Conservation (phyloP, 2,888 invertebrate species). For the Sinelater perroti region DNA sequence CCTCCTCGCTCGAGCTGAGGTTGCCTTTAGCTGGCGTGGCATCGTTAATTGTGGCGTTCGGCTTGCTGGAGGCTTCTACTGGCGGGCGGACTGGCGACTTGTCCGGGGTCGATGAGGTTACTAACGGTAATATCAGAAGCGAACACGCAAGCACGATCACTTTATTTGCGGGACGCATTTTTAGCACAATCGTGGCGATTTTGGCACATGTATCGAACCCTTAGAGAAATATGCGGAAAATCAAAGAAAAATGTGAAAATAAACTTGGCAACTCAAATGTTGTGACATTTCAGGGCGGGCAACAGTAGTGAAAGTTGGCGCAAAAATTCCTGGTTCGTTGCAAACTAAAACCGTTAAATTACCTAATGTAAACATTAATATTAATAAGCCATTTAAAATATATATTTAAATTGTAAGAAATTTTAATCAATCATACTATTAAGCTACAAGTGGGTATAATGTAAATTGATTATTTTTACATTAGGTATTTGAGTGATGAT, state of each 20-base stretch:
- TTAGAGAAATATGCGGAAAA: conserved; percentile 54
- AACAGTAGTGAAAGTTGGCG: too few relatives aligned
- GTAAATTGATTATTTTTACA: too few relatives aligned
- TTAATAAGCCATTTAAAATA: too few relatives aligned
- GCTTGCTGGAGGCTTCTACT: not conserved
- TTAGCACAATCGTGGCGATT: not conserved
- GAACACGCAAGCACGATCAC: not conserved
- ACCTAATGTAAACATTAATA: too few relatives aligned
- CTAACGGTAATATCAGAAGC: not conserved
- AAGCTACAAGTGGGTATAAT: too few relatives aligned
- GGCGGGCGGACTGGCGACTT: not conserved
- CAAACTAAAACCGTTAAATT: too few relatives aligned
- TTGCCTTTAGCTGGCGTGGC: not conserved
- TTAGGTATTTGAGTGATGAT: too few relatives aligned
- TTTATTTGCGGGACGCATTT: conserved; percentile 6
- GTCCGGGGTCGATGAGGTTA: conserved; percentile 2
- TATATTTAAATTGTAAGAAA: too few relatives aligned
- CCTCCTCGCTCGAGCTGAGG: not conserved
- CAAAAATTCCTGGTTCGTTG: too few relatives aligned
- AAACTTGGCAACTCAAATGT: conserved; percentile 1
- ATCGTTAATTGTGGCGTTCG: not conserved
- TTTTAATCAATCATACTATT: too few relatives aligned
- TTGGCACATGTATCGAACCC: conserved; percentile 17
- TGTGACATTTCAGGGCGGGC: conserved; percentile 12
- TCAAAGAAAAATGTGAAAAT: conserved; percentile 59